Evolutionary conservation across 2,888 invertebrate genomes (phyloP).

Genomic region (Parochlus steinenii): DNA sequence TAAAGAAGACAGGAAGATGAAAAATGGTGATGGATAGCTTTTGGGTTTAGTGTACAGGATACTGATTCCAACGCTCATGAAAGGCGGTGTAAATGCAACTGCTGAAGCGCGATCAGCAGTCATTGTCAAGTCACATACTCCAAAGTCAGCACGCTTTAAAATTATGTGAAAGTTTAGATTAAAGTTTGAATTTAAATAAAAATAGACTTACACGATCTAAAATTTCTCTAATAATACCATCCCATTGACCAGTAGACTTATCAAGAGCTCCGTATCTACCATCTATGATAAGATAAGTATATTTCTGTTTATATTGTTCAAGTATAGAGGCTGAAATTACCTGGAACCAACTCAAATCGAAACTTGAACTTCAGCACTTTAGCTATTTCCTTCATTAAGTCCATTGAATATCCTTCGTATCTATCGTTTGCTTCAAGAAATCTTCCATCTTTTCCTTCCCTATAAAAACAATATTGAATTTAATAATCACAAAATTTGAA

Average conservation of each 20-base stretch:
- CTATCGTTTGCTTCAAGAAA: slow-evolving; percentile 27
- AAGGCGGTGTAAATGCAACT: slow-evolving; percentile 83
- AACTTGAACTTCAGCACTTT: slow-evolving; percentile 20
- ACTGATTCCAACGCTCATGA: slow-evolving; percentile 83
- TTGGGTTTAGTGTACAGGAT: slow-evolving; percentile 70
- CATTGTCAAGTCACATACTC: slow-evolving; percentile 82
- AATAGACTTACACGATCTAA: slow-evolving; percentile 50
- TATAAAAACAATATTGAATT: no score
- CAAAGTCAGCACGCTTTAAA: slow-evolving; percentile 71
- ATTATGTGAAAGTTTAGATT: no score
- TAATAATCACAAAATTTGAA: no score
- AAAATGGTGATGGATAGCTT: slow-evolving; percentile 61
- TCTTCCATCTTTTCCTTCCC: neutral
- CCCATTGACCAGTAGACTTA: slow-evolving; percentile 56
- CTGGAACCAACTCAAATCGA: slow-evolving; percentile 16
- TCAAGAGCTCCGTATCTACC: slow-evolving; percentile 30
- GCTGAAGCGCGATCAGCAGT: slow-evolving; percentile 66
- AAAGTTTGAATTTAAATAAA: no score
- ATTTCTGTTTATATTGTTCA: no score
- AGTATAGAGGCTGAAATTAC: no score
- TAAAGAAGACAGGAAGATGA: slow-evolving; percentile 80
- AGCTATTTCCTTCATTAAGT: slow-evolving; percentile 34
- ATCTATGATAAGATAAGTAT: no score
- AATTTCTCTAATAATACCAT: slow-evolving; percentile 57
- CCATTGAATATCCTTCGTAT: slow-evolving; percentile 35